Base-by-base conservation (phyloP, 2,113 vertebrate genomes). In the Sylvilagus bachmani region DNA sequence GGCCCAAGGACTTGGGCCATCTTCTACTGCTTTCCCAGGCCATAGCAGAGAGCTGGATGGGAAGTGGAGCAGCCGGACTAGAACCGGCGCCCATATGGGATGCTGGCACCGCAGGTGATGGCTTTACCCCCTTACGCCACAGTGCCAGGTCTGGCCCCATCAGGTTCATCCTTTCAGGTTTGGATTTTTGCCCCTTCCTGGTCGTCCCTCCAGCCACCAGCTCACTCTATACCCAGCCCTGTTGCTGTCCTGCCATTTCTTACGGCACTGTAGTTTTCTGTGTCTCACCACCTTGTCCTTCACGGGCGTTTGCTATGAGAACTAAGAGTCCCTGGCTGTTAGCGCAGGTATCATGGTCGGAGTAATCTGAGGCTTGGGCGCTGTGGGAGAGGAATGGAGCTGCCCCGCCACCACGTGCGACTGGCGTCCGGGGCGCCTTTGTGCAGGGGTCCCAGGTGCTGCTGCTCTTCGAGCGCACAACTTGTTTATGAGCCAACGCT, bases 401-500 rank as follows among this genome's bases (percentile, higher is more conserved):
- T 25, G 69, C 62, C 93, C 81, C 88, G 49, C 70, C 17, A 80
- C 78, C 38, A 55, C 36, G 0, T 2, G 80, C 80, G 11, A 2
- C 81, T 97, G 85, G 79, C 24, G 75, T 92, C 84, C 3, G 1
- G 78, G 94, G 95, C 69, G 61, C 51, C 96, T 94, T 33, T 3
- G 49, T 0, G 19, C 27, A 27, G 96, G 97, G 94, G 93, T 83
- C 91, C 95, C 97, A 97, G 95, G 21, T 0, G 58, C 96, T 96
- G 96, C 75, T 97, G 70, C 55, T 90, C 9, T 94, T 83, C 84
- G 91, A 25, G 69, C 29, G 55, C 33, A 84, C 21, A 81, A 90
- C 92, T 80, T 5, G 44, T 87, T 97, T 97, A 87, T 77, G 97
- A 98, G 96, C 93, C 96, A 91, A 95, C 78, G 90, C 96, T 89